Conservation (phyloP, 2,113 vertebrate species). For the Eolophus roseicapilla region DNA sequence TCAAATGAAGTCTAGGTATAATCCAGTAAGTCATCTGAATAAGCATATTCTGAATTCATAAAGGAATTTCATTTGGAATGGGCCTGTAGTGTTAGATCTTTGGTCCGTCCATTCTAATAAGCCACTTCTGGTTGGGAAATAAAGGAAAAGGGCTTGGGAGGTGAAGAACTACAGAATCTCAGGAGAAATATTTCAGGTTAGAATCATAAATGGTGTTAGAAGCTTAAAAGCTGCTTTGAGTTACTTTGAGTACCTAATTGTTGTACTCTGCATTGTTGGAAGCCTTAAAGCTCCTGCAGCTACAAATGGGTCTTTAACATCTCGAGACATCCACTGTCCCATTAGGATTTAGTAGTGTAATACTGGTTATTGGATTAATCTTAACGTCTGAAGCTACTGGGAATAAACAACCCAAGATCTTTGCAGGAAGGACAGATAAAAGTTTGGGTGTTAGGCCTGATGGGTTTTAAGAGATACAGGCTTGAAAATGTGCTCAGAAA, state of each 20-base stretch:
- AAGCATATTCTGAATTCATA: not conserved
- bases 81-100: not conserved
- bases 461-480: not conserved
- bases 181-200: not conserved
- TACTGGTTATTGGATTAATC: not conserved
- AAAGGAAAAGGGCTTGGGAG: not conserved
- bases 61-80: not conserved
- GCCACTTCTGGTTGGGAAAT: not conserved
- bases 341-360: not conserved
- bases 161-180: not conserved
- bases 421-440: not conserved
- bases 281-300: not conserved
- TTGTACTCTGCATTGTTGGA: not conserved
- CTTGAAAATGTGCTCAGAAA: not conserved
- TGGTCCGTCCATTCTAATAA: not conserved
- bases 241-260: not conserved
- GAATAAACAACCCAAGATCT: not conserved
- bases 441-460: not conserved
- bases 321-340: not conserved
- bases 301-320: not conserved
- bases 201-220: not conserved
- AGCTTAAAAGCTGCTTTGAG: not conserved
- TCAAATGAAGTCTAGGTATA: not conserved
- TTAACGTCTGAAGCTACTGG: not conserved
- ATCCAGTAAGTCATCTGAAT: not conserved